Conservation (phyloP, 2,113 vertebrate species). For the Campylomormyrus numenius region DNA sequence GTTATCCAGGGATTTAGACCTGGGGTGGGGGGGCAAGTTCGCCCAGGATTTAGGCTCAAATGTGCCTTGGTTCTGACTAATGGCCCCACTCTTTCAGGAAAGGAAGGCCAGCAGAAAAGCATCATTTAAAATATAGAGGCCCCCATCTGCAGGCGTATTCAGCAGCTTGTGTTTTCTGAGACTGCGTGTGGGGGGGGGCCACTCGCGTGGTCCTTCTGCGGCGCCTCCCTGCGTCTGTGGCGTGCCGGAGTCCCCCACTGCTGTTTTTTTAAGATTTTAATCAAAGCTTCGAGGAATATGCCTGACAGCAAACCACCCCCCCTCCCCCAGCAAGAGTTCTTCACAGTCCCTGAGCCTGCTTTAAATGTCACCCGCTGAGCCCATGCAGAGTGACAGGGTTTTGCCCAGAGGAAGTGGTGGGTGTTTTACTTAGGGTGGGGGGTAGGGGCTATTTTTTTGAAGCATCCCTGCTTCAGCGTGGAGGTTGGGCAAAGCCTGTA, state of each 20-base stretch:
- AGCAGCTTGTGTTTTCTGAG: background rate
- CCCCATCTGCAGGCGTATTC: background rate
- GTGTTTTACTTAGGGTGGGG: constrained; percentile 43
- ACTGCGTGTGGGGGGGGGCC: background rate
- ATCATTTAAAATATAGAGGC: background rate
- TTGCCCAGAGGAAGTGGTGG: constrained; percentile 60
- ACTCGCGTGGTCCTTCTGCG: background rate
- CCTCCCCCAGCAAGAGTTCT: constrained; percentile 50
- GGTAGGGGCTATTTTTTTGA: background rate
- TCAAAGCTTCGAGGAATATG: constrained; percentile 41
- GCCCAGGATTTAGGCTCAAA: constrained; percentile 4
- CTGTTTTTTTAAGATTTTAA: constrained; percentile 37
- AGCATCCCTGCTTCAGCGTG: constrained; percentile 9
- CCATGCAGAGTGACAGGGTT: constrained; percentile 62
- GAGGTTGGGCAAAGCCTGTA: background rate
- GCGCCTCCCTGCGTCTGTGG: background rate
- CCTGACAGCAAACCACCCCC: constrained; percentile 1
- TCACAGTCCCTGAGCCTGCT: constrained; percentile 60
- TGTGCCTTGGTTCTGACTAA: background rate
- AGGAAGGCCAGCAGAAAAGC: background rate
- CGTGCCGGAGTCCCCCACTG: background rate
- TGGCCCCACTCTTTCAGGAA: background rate
- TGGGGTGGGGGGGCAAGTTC: background rate
- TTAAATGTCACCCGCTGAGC: constrained; percentile 68
- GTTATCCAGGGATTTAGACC: background rate